A percentile compares a stretch with the other conserved stretches of the same genome.
Conservation (phyloP, 2,113 vertebrate species). For the Pagrus major region DNA sequence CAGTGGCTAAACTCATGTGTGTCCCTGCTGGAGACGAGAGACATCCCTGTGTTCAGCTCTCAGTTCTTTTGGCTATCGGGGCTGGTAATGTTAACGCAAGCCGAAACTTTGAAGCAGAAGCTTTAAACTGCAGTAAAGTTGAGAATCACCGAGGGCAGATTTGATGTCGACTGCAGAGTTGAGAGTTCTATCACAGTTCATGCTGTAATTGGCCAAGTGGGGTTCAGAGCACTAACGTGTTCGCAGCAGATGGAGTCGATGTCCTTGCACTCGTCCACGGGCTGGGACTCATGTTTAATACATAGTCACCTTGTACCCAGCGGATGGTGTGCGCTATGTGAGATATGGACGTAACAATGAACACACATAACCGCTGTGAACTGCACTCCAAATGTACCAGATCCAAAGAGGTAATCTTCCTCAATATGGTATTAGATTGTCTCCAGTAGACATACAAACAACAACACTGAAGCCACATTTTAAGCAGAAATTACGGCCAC, state of each 20-base stretch:
- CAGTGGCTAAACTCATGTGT: no score
- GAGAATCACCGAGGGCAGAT: slow-evolving; percentile 22
- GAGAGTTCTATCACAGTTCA: slow-evolving; percentile 26
- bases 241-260: slow-evolving; percentile 16
- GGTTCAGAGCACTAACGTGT: slow-evolving; percentile 23
- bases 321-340: neutral
- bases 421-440: neutral
- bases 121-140: slow-evolving; percentile 10
- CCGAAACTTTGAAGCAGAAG: neutral
- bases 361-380: neutral
- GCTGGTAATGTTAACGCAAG: no score
- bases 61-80: neutral
- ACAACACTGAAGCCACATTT: neutral
- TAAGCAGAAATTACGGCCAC: slow-evolving; percentile 10
- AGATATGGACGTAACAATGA: neutral
- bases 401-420: neutral
- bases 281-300: slow-evolving; percentile 36
- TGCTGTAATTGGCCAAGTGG: slow-evolving; percentile 58
- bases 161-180: slow-evolving; percentile 22
- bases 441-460: neutral
- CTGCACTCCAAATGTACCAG: neutral
- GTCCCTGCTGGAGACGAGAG: neutral
- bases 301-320: slow-evolving; percentile 10
- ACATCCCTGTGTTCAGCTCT: neutral
- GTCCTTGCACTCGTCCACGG: slow-evolving; percentile 24